phyloP scores from a whole-genome alignment of 2,797 vertebrate species.

The Muraenolepis orangiensis region DNA sequence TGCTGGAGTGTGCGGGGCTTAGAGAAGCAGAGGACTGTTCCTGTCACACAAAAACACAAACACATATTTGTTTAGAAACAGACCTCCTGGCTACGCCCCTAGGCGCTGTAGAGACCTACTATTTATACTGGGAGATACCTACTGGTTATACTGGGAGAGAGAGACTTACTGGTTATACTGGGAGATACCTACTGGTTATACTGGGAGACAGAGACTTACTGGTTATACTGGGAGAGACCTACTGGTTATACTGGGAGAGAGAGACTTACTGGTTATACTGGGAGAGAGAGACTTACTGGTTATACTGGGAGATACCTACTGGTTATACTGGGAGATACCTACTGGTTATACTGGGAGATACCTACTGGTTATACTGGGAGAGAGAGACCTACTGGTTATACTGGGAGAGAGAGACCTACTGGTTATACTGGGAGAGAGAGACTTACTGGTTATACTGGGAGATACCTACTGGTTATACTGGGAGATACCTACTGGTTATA shows the following conservation, averaged over 20 bases:
- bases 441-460: not conserved
- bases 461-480: too few relatives aligned
- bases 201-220: not conserved
- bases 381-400: not conserved
- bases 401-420: conserved; percentile 58
- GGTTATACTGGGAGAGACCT: not conserved
- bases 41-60: conserved; percentile 4
- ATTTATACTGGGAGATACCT: too few relatives aligned
- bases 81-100: too few relatives aligned
- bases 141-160: not conserved
- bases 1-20: conserved; percentile 38
- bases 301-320: not conserved
- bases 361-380: not conserved
- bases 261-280: too few relatives aligned
- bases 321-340: not conserved
- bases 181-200: not conserved
- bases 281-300: too few relatives aligned
- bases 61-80: not conserved
- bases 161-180: not conserved
- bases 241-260: too few relatives aligned
- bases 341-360: too few relatives aligned
- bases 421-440: too few relatives aligned
- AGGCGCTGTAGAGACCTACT: too few relatives aligned
- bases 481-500: too few relatives aligned
- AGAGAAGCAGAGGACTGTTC: conserved; percentile 39